These are phyloP conservation scores for Dolichopus griseipennis DNA, from an alignment of 2,888 invertebrate species.

Conservation along the genomic window DNA sequence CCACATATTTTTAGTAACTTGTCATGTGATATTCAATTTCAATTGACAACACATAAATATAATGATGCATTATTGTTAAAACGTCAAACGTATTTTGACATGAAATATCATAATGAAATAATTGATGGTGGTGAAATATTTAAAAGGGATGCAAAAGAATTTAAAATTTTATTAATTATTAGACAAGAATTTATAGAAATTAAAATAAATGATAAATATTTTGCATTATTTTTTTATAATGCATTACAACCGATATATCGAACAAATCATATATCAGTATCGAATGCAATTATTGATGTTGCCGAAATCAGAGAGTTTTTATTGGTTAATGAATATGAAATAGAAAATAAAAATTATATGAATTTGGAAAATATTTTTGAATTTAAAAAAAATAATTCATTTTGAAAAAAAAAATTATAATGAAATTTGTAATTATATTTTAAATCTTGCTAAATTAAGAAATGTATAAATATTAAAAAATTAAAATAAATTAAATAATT, in stretches of 20 bases:
- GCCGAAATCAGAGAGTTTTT: neutral
- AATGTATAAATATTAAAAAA: no score
- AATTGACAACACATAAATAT: neutral
- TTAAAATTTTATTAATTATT: neutral
- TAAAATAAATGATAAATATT: slow-evolving; percentile 1
- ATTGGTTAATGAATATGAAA: slow-evolving; percentile 1
- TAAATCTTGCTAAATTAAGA: no score
- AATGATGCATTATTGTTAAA: neutral
- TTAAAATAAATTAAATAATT: no score
- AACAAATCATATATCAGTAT: neutral
- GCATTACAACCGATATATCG: neutral
- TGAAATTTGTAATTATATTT: no score
- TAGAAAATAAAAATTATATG: slow-evolving; percentile 1
- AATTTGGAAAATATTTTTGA: slow-evolving; percentile 3
- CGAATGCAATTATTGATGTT: neutral
- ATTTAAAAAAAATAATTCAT: no score
- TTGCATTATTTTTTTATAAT: neutral
- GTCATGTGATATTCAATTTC: neutral
- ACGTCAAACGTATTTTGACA: neutral
- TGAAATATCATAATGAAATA: neutral
- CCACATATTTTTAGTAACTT: neutral
- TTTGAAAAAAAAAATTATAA: no score
- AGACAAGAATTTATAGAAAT: neutral
- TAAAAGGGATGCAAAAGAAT: neutral
- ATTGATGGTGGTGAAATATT: neutral